Evolutionary conservation across 2,888 invertebrate species (phyloP).

Genomic region (Asteroscopus sphinx): DNA sequence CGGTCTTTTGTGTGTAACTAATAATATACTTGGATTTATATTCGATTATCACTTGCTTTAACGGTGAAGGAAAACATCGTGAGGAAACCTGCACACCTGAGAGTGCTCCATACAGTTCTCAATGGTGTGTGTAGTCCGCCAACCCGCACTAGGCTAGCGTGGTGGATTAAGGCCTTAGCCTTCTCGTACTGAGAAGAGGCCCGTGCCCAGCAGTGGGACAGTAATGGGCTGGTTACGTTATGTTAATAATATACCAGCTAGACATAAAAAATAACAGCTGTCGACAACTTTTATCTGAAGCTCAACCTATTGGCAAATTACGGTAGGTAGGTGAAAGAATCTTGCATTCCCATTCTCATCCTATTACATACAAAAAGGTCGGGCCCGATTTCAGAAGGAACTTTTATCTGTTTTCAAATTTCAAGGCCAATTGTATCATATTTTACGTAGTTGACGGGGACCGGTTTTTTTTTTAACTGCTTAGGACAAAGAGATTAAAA

Average conservation of each 20-base stretch:
- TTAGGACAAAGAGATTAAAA: conserved; percentile 47
- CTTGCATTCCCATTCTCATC: conserved; percentile 55
- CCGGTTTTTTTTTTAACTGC: conserved; percentile 35
- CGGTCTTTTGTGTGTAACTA: no score
- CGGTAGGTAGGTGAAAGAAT: conserved; percentile 48
- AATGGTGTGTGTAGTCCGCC: no score
- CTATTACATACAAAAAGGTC: conserved; percentile 64
- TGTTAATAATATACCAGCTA: background rate
- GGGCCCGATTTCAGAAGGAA: conserved; percentile 53
- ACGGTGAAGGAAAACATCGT: no score
- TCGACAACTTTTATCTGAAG: conserved; percentile 39
- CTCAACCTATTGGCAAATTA: conserved; percentile 55
- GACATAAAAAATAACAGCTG: conserved; percentile 25
- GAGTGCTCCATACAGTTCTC: no score
- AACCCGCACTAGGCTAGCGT: no score
- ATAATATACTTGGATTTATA: no score
- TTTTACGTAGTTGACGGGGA: conserved; percentile 47
- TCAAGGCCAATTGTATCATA: conserved; percentile 60
- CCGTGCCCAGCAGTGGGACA: no score
- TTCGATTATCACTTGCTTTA: no score
- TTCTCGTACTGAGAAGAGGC: no score
- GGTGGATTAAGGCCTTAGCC: no score
- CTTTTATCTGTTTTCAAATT: conserved; percentile 63
- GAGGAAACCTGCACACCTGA: no score
- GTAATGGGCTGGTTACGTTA: no score